A percentile compares a stretch with the other conserved stretches of the same genome.
Evolutionary conservation across 1,140 invertebrate genomes (phyloP).

Genomic region (Chymomyza costata): DNA sequence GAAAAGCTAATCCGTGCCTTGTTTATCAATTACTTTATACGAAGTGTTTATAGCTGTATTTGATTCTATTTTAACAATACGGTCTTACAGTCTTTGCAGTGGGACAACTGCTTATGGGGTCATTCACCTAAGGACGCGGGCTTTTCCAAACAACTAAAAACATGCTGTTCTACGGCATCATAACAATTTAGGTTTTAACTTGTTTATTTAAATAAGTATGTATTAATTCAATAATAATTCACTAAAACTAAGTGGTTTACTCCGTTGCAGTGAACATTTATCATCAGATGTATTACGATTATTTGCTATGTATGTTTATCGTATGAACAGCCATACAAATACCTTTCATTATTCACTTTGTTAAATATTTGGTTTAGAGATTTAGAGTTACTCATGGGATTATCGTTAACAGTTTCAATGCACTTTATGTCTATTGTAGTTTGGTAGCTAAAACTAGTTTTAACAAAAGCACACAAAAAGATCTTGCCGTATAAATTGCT

Average conservation of each 20-base stretch:
- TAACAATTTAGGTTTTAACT: conserved; percentile 3
- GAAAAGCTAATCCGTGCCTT: no score
- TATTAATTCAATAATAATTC: conserved; percentile 52
- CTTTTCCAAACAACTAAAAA: no score
- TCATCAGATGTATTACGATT: conserved; percentile 19
- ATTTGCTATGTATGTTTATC: conserved; percentile 45
- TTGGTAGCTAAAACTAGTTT: conserved; percentile 40
- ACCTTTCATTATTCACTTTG: conserved; percentile 39
- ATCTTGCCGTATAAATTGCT: conserved; percentile 4
- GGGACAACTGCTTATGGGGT: no score
- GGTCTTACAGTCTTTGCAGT: no score
- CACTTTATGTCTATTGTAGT: no score
- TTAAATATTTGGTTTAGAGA: conserved; percentile 16
- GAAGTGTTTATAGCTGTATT: no score
- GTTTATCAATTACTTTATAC: no score
- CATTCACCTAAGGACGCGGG: no score
- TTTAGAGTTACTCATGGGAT: conserved; percentile 41
- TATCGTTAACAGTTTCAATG: conserved; percentile 52
- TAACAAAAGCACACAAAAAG: conserved; percentile 51
- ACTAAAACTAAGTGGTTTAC: conserved; percentile 46
- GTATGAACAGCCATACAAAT: conserved; percentile 49
- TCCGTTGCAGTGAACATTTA: conserved; percentile 23
- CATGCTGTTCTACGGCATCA: no score
- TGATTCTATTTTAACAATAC: no score
- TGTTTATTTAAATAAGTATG: conserved; percentile 57